Evolutionary conservation across 2,888 invertebrate genomes (phyloP), one percentile per base, ranked within the genome.

Genomic region (Hipparchia sbordonii): DNA sequence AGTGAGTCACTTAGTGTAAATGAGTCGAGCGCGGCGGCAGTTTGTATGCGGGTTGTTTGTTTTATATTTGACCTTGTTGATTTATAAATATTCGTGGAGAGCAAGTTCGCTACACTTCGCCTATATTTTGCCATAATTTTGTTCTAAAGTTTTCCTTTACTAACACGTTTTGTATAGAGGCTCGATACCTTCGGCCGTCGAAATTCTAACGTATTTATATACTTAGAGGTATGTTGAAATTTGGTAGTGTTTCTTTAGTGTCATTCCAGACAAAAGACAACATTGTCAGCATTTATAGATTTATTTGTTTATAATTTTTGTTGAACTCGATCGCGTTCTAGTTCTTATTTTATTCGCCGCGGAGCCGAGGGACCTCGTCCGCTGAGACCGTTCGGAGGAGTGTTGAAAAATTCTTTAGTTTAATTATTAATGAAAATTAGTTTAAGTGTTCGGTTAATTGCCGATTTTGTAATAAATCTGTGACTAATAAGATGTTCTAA

Each of bases 251-350:
- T 82, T 81, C 79, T 80, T 81, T 85, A 89, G 91, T 91, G 90
- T 93, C 93, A 93, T 93, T 93, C 93, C 93, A 93, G 90, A 90
- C 89, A 92, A 93, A 93, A 93, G 93, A 93, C 92, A 92, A 87
- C 87, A 84, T 90, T 91, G 92, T 92, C 93, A 87, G 93, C 93
- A 93, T 93, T 93, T 93, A 93, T 93, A 92, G 91, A 84, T 86
- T 74, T 90, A 90, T 88, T 87, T 89, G 88, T 86, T 81, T 78
- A 76, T 76, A 74, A 75, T 74, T 74, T 77, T 70, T 76, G 75
- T 79, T 78, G 74, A 77, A 79, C 71, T 75, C 75, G 72, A 78
- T 78, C 75, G 74, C 73, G 74, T 78, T 78, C 65, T 76, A 73
- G 78, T 83, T 85, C 85, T 82, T 77, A 80, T 83, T 83, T 66